Conservation (phyloP, 2,113 vertebrate genomes). For the Callionymus lyra region DNA sequence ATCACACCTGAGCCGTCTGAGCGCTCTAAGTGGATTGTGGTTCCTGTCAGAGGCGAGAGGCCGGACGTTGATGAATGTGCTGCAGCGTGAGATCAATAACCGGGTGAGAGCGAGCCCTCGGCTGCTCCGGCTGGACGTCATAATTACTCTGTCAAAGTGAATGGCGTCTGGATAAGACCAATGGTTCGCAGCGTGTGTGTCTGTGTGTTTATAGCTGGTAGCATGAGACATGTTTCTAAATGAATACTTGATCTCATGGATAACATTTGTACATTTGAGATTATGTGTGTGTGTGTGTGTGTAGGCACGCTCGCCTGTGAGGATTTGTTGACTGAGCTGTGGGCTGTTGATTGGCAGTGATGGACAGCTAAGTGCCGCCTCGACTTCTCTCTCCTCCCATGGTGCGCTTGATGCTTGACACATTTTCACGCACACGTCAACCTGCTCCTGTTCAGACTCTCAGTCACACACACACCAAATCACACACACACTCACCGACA, state of each 20-base stretch:
- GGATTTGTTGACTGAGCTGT: constrained; percentile 44
- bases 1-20: constrained; percentile 38
- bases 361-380: constrained; percentile 72
- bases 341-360: constrained; percentile 57
- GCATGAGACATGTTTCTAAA: neutral
- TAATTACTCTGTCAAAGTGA: constrained; percentile 96
- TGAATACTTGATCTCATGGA: neutral
- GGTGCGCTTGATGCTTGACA: constrained; percentile 64
- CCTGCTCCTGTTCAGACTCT: constrained; percentile 12
- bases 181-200: constrained; percentile 19
- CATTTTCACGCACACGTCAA: constrained; percentile 53
- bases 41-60: constrained; percentile 65
- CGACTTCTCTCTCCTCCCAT: constrained; percentile 61
- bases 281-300: constrained; percentile 11
- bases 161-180: constrained; percentile 58
- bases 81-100: constrained; percentile 85
- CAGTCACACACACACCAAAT: neutral
- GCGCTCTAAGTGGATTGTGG: constrained; percentile 63
- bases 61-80: constrained; percentile 96
- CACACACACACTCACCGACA: too few relatives aligned
- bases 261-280: neutral
- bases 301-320: constrained; percentile 60
- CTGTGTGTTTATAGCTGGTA: constrained; percentile 16
- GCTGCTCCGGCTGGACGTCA: constrained; percentile 70
- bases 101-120: constrained; percentile 68